These are phyloP conservation scores for Hozukius guyotensis DNA, from an alignment of 2,797 vertebrate species.

Conservation along the genomic window DNA sequence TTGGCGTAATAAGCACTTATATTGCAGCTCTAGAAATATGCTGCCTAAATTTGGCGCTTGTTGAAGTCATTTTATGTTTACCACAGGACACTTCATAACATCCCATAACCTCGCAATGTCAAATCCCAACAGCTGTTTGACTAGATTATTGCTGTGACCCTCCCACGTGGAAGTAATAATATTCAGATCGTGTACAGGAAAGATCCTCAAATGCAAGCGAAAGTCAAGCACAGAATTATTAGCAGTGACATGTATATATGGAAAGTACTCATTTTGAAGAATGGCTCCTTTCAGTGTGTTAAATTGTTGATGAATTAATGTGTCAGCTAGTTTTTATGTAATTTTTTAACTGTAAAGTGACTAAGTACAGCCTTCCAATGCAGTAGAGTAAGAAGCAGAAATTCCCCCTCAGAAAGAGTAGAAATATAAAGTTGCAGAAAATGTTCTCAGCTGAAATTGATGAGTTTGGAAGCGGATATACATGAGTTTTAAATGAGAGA, in stretches of 20 bases:
- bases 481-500: neutral
- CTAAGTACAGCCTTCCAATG: neutral
- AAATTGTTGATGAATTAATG: neutral
- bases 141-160: neutral
- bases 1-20: constrained; percentile 40
- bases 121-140: constrained; percentile 14
- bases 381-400: neutral
- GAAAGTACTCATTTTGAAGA: neutral
- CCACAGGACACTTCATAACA: constrained; percentile 24
- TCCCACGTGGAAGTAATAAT: neutral
- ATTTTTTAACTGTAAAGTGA: neutral
- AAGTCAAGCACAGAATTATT: neutral
- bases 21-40: constrained; percentile 16
- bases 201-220: neutral
- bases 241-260: neutral
- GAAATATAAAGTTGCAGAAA: neutral
- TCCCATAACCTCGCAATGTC: constrained; percentile 19
- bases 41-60: constrained; percentile 10
- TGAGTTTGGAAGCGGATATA: neutral
- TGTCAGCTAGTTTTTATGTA: neutral
- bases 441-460: neutral
- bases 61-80: constrained; percentile 23
- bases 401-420: neutral
- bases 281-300: neutral
- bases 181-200: neutral